These are phyloP conservation scores for Pogona vitticeps DNA, from an alignment of 2,113 vertebrate species.

Conservation along the genomic window DNA sequence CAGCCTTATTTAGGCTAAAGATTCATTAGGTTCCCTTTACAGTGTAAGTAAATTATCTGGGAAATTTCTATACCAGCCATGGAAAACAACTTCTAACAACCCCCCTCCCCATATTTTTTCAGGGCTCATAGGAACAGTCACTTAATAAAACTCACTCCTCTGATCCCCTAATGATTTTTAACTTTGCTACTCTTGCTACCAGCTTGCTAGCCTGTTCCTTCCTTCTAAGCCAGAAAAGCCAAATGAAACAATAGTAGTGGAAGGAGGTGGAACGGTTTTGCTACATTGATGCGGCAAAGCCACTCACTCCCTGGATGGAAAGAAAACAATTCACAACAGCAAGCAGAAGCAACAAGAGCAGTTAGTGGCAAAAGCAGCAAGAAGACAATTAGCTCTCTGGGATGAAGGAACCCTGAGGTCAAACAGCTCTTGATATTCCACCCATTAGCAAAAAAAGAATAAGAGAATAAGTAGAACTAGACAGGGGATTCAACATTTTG, in stretches of 20 bases:
- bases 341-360: neutral
- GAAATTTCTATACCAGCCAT: neutral
- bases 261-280: neutral
- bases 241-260: neutral
- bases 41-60: neutral
- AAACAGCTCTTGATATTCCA: neutral
- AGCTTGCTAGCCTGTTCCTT: neutral
- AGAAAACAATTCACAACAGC: neutral
- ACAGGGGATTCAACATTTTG: neutral
- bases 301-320: neutral
- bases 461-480: neutral
- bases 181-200: no score
- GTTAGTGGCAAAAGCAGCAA: neutral
- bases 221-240: neutral
- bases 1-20: neutral
- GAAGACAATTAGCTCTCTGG: neutral
- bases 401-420: neutral
- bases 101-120: no score
- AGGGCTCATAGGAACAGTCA: no score
- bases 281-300: no score
- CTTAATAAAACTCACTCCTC: no score
- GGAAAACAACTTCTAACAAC: neutral
- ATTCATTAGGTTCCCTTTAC: neutral
- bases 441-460: neutral
- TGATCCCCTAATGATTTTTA: neutral